Evolutionary conservation across 2,113 vertebrate species (phyloP).

Genomic region (Tupaia chinensis): DNA sequence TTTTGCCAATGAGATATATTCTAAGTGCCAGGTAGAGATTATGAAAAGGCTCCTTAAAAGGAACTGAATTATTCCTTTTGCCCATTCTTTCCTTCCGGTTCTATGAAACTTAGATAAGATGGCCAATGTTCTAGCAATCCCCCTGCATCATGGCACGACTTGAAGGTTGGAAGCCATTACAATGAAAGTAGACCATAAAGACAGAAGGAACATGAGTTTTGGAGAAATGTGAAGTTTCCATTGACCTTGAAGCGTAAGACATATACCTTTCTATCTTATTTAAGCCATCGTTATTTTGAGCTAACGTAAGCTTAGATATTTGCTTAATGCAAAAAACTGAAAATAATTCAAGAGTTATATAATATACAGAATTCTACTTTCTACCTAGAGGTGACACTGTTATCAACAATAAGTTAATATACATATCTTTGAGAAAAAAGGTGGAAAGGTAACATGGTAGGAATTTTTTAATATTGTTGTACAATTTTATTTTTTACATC

Average conservation of each 20-base stretch:
- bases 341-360: slow-evolving; percentile 19
- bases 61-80: not conserved
- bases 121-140: not conserved
- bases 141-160: not conserved
- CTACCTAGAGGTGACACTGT: not conserved
- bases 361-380: slow-evolving; percentile 27
- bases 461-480: not conserved
- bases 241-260: not conserved
- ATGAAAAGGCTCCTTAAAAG: not conserved
- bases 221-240: not conserved
- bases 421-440: slow-evolving; percentile 9
- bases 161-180: not conserved
- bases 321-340: slow-evolving; percentile 39
- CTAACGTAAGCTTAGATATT: not conserved
- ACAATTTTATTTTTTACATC: slow-evolving; percentile 2
- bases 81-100: not conserved
- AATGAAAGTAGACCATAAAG: slow-evolving; percentile 25
- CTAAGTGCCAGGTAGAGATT: not conserved
- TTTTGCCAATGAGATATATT: not conserved
- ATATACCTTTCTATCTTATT: slow-evolving; percentile 7
- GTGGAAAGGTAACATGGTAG: not conserved
- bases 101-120: not conserved
- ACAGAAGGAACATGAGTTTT: not conserved
- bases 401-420: slow-evolving; percentile 2
- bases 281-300: slow-evolving; percentile 19